Base-by-base conservation (phyloP, 2,888 invertebrate species). In the Itoplectis maculator region DNA sequence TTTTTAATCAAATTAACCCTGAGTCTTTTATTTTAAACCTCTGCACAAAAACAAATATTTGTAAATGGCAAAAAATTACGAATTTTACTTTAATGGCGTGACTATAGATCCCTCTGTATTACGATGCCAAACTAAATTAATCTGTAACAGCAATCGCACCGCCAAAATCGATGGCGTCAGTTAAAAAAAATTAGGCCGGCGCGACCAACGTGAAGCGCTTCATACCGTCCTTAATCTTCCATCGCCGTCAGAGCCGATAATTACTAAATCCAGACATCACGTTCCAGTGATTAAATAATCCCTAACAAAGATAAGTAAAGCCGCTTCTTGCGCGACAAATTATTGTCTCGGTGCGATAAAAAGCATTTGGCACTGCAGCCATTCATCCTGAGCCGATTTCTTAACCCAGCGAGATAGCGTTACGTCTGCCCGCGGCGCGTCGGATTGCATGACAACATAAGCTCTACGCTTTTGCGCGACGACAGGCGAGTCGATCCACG, bases 371-470 rank as follows among this genome's bases (percentile, higher is more conserved):
- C 23, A 20, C 23, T 23, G 23, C 23, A 9, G 23, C 47, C n/a
- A 13, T 35, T 15, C 23, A 61, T 61, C 69, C 45, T 15, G 11
- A 47, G n/a, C 49, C 23, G 42, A 77, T 70, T 63, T 69, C 29
- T 51, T 18, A 51, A 61, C 23, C 13, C 29, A n/a, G 18, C 51
- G 20, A 59, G 69, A 77, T 63, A 51, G 42, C 63, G 18, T 54
- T 65, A 51, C 29, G 65, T 65, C 54, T 63, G n/a, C 8, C 37
- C 13, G 23, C 11, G n/a, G 37, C 45, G n/a, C 5, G n/a, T 54
- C 35, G 51, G 42, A n/a, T 29, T 35, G 18, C 61, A 72, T 54
- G 78, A 59, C 56, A 66, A 51, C 18, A 37, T 35, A 68, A 68
- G 37, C 11, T 66, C 18, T 37, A 18, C 49, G 51, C 2, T 54